Conservation (phyloP, 2,113 vertebrate genomes). For the Mormyrus lacerda region DNA sequence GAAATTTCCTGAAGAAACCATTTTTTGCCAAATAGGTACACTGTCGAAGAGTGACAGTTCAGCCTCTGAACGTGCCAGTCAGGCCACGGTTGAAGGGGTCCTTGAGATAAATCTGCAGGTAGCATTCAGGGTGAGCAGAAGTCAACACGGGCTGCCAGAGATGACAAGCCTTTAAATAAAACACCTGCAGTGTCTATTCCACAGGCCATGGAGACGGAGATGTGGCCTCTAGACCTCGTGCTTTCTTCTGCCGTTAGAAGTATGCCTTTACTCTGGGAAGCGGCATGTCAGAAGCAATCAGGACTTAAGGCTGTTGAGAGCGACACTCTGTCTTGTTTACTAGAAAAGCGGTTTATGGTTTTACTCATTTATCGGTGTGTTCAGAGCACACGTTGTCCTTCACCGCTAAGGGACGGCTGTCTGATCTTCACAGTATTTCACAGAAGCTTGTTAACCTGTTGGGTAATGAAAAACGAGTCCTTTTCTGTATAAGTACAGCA, state of each 20-base stretch:
- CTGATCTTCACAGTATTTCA: background rate
- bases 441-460: background rate
- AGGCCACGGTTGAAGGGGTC: background rate
- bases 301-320: constrained; percentile 45
- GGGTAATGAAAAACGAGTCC: background rate
- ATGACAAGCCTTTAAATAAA: constrained; percentile 65
- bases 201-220: constrained; percentile 47
- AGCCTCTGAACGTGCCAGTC: background rate
- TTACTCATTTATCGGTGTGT: background rate
- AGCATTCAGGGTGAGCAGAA: background rate
- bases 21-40: background rate
- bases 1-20: background rate
- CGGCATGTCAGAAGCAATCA: constrained; percentile 47
- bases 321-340: constrained; percentile 52
- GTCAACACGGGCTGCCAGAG: background rate
- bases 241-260: constrained; percentile 46
- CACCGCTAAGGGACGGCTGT: too few relatives aligned
- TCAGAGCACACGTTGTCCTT: background rate
- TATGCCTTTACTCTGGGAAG: constrained; percentile 25
- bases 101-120: constrained; percentile 1
- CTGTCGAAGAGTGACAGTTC: background rate
- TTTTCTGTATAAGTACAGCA: background rate
- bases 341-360: constrained; percentile 41
- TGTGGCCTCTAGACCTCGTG: constrained; percentile 39
- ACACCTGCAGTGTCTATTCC: constrained; percentile 39